Evolutionary conservation across 1,140 invertebrate species (phyloP), one percentile per base, ranked within the genome.

Genomic region (Aphaenogaster floridana): DNA sequence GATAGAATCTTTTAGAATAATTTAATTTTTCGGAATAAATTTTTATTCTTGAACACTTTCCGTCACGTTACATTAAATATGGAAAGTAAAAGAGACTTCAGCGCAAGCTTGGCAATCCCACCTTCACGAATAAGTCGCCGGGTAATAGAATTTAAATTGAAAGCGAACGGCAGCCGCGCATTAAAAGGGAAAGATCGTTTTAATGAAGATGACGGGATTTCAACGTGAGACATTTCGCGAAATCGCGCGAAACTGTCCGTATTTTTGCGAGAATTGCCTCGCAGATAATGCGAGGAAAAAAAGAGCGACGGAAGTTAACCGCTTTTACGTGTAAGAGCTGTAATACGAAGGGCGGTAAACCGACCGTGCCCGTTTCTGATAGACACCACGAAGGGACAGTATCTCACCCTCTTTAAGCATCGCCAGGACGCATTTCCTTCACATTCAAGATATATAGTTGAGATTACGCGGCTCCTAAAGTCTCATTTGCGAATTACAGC

Each of bases 141-240:
- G 9, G 50, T 69, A 81, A 69, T 81, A 71, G 78, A 81, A 81
- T 81, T 81, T 81, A 81, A 54, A 69, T 81, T 57, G 64, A 81
- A 71, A 42, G 36, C 78, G 63, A 54, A 80, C 39, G 78, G 13
- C 48, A 52, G 63, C 0, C 63, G 61, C 36, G 77, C 48, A 42
- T 69, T 34, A 84, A 61, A 48, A 84, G 54, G 57, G 28, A 61
- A 39, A 84, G 54, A 74, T 84, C 69, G 57, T 74, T 84, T 84
- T 84, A 74, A 50, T 74, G 69, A 74, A 61, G 54, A 84, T 52
- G 42, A 74, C 68, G 42, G 21, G 64, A 57, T 74, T 48, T 74
- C 52, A 76, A 50, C 50, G 79, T 17, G 79, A 59, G 17, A 72
- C 34, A 39, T 63, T 84, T 84, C n/a, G 17, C 68, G 68, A 72